A percentile compares a stretch with the other conserved stretches of the same genome.
These are phyloP conservation scores for Cristatella mucedo DNA, from an alignment of 2,888 invertebrate genomes.

Conservation along the genomic window DNA sequence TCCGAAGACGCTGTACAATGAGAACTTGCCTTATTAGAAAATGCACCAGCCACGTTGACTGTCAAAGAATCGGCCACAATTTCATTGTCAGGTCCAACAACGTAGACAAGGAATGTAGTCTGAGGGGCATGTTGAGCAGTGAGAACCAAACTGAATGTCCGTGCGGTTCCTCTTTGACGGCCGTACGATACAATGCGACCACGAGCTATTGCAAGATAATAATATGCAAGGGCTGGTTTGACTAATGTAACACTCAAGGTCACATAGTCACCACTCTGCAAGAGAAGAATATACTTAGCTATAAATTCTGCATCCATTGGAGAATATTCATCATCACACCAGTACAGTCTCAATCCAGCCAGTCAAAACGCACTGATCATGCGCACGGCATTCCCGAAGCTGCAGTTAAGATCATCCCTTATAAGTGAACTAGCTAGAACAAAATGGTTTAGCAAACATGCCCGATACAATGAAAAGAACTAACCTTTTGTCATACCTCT, in stretches of 20 bases:
- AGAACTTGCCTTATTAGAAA: conserved; percentile 45
- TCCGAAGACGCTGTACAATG: no score
- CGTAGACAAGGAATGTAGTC: conserved; percentile 42
- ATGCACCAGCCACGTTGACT: conserved; percentile 46
- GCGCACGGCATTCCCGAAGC: no score
- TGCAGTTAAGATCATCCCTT: no score
- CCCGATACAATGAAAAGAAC: no score
- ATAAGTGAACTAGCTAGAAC: no score
- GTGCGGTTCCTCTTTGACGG: not conserved
- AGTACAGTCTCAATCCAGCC: no score
- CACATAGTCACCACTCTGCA: conserved; percentile 8
- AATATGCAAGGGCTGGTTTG: not conserved
- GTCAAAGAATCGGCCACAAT: conserved; percentile 45
- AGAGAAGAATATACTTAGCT: not conserved
- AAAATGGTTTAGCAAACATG: no score
- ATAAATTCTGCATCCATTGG: no score
- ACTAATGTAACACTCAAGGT: conserved; percentile 4
- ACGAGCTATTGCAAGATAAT: not conserved
- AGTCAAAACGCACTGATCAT: no score
- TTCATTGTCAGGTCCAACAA: conserved; percentile 44
- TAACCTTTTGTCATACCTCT: no score
- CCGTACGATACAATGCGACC: not conserved
- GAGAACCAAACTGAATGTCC: conserved; percentile 7
- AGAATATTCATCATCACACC: no score
- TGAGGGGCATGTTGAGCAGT: conserved; percentile 22